phyloP scores from a whole-genome alignment of 2,113 vertebrate species.

The Thamnophis sirtalis region DNA sequence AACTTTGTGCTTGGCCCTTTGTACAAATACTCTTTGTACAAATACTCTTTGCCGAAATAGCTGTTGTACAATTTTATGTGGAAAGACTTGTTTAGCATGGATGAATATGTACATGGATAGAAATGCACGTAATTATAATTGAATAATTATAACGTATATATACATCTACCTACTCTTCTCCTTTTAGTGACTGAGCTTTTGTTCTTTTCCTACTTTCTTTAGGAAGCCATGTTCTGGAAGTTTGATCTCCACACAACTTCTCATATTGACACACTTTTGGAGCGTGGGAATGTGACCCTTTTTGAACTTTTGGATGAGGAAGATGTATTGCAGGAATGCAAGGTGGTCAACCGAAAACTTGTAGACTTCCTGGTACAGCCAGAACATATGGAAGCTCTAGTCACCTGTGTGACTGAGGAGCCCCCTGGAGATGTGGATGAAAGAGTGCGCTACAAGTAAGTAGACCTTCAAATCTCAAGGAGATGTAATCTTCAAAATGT shows the following conservation, averaged over 20 bases:
- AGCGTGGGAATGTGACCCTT: constrained; percentile 67
- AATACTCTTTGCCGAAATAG: no score
- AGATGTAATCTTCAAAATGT: neutral
- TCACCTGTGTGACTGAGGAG: constrained; percentile 70
- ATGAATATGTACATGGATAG: neutral
- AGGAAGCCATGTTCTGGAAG: constrained; percentile 75
- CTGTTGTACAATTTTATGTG: neutral
- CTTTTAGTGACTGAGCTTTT: neutral
- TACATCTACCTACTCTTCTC: no score
- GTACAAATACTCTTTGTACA: neutral
- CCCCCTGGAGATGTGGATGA: constrained; percentile 64
- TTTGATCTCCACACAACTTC: constrained; percentile 73
- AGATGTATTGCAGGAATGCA: constrained; percentile 72
- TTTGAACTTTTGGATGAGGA: constrained; percentile 70
- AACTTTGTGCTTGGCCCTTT: neutral
- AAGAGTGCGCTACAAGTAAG: constrained; percentile 71
- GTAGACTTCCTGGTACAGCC: constrained; percentile 69
- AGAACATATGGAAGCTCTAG: constrained; percentile 65
- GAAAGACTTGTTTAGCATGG: neutral
- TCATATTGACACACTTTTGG: constrained; percentile 69
- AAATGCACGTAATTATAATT: neutral
- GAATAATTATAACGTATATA: neutral
- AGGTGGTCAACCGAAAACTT: constrained; percentile 68
- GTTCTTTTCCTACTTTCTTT: neutral
- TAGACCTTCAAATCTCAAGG: neutral